Evolutionary conservation across 1,140 invertebrate species (phyloP).

Genomic region (Drosophila sulfurigaster): DNA sequence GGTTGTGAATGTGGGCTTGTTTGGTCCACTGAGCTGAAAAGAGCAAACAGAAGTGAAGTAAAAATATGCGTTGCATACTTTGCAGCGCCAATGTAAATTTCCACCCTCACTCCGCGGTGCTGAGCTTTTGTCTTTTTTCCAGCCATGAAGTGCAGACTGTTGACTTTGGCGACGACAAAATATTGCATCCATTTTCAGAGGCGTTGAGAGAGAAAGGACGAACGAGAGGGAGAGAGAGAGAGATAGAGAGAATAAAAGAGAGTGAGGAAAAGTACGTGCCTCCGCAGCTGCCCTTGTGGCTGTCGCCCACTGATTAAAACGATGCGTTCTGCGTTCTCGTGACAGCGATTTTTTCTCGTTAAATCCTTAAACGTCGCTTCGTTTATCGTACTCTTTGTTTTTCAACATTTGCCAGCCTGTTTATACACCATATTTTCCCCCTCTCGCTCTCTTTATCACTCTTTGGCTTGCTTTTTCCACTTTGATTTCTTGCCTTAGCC

Average conservation of each 20-base stretch:
- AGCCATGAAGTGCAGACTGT: slow-evolving; percentile 59
- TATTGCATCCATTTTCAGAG: slow-evolving; percentile 66
- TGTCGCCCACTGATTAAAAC: slow-evolving; percentile 76
- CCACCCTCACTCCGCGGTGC: slow-evolving; percentile 15
- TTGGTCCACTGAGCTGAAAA: slow-evolving; percentile 50
- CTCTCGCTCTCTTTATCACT: slow-evolving; percentile 9
- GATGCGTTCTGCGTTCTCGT: slow-evolving; percentile 60
- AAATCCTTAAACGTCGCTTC: slow-evolving; percentile 78
- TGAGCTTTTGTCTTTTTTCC: slow-evolving; percentile 54
- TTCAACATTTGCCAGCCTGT: slow-evolving; percentile 49
- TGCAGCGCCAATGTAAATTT: slow-evolving; percentile 76
- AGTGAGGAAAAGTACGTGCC: slow-evolving; percentile 54
- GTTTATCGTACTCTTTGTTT: slow-evolving; percentile 71
- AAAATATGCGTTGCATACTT: slow-evolving; percentile 80
- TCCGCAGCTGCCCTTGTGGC: slow-evolving; percentile 22
- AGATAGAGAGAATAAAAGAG: slow-evolving; percentile 37
- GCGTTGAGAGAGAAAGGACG: not conserved
- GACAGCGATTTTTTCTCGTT: slow-evolving; percentile 79
- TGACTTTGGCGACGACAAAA: slow-evolving; percentile 76
- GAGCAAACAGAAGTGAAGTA: slow-evolving; percentile 73
- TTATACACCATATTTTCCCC: slow-evolving; percentile 12
- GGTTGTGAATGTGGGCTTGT: slow-evolving; percentile 23
- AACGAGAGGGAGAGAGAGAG: not conserved
- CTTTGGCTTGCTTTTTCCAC: slow-evolving; percentile 17
- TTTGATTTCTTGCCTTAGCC: slow-evolving; percentile 44